A percentile compares a stretch with the other conserved stretches of the same genome.
Evolutionary conservation across 2,888 invertebrate species (phyloP).

Genomic region (Diloba caeruleocephala): DNA sequence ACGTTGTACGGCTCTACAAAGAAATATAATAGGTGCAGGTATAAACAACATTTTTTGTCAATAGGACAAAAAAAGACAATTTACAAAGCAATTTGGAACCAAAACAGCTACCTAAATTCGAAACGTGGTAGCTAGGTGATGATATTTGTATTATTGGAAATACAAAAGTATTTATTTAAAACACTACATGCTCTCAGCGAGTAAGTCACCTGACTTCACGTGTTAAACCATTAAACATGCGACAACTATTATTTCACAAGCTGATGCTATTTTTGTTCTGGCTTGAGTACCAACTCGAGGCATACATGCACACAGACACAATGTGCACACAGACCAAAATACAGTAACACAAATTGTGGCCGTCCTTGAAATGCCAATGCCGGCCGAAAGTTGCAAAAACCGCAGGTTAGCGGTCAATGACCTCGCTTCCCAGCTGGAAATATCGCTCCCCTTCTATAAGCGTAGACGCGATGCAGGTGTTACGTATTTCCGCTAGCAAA

Average conservation of each 20-base stretch:
- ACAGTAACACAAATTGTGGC: slow-evolving; percentile 37
- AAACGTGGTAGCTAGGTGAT: too few relatives aligned
- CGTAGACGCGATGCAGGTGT: slow-evolving; percentile 17
- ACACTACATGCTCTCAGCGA: slow-evolving; percentile 30
- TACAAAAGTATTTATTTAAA: slow-evolving; percentile 40
- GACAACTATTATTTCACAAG: slow-evolving; percentile 68
- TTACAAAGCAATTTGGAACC: too few relatives aligned
- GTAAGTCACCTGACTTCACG: slow-evolving; percentile 64
- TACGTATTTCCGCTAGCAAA: slow-evolving; percentile 4
- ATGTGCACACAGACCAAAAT: slow-evolving; percentile 54
- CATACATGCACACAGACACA: slow-evolving; percentile 48
- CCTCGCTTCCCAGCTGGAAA: slow-evolving; percentile 50
- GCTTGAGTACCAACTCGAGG: slow-evolving; percentile 67
- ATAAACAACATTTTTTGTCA: too few relatives aligned
- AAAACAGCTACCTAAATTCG: too few relatives aligned
- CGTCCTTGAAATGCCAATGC: slow-evolving; percentile 54
- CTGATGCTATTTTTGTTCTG: slow-evolving; percentile 83
- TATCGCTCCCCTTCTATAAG: slow-evolving; percentile 33
- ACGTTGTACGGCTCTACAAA: too few relatives aligned
- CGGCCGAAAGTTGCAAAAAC: slow-evolving; percentile 39
- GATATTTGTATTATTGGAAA: too few relatives aligned
- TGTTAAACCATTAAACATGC: slow-evolving; percentile 54
- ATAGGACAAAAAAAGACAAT: too few relatives aligned
- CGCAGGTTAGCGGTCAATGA: slow-evolving; percentile 42
- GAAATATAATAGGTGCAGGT: too few relatives aligned